Percentiles rank a stretch among this genome's conserved stretches.
Evolutionary conservation across 1,140 invertebrate genomes (phyloP).

Genomic region (Hylyphantes graminicola): DNA sequence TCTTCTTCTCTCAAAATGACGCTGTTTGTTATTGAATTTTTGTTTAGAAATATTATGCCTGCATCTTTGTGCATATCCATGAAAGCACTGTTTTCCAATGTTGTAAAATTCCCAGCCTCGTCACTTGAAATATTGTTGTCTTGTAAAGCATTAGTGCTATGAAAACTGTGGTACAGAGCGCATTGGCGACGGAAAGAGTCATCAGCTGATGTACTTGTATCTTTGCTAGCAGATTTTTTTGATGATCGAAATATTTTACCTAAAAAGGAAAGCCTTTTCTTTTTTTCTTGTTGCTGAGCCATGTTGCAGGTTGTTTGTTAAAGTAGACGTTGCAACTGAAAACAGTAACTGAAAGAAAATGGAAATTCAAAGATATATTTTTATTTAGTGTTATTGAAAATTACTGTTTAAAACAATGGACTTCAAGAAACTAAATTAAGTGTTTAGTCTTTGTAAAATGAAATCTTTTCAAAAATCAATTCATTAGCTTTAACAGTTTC

Average conservation of each 20-base stretch:
- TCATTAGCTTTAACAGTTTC: too few species aligned
- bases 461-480: too few species aligned
- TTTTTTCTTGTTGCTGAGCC: neutral
- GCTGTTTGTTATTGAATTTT: neutral
- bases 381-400: too few species aligned
- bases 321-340: too few species aligned
- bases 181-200: constrained; percentile 23
- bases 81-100: constrained; percentile 33
- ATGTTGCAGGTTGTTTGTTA: too few species aligned
- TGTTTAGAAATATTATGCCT: constrained; percentile 49
- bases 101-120: constrained; percentile 8
- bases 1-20: constrained; percentile 19
- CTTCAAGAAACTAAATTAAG: too few species aligned
- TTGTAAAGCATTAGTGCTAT: neutral
- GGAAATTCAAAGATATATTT: too few species aligned
- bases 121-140: neutral
- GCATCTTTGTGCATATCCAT: constrained; percentile 41
- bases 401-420: too few species aligned
- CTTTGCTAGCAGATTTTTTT: constrained; percentile 8
- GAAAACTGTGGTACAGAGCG: constrained; percentile 19
- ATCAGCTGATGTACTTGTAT: neutral
- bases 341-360: too few species aligned
- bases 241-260: constrained; percentile 24
- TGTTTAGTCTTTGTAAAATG: too few species aligned
- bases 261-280: constrained; percentile 23